Evolutionary conservation across 2,888 invertebrate genomes (phyloP).

Genomic region (Drosophila atripex): DNA sequence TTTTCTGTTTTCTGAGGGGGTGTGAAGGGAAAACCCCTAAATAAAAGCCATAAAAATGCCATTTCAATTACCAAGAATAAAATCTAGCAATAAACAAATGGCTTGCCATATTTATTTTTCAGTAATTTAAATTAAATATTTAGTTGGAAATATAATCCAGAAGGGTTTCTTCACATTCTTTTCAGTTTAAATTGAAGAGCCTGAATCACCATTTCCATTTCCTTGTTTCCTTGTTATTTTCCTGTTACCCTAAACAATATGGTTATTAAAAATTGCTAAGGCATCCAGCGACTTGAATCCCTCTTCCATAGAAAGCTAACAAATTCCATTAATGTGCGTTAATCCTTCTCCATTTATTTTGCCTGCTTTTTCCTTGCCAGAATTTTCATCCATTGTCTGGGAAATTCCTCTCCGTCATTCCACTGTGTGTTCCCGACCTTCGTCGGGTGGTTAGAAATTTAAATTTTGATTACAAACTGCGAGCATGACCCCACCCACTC

Average conservation of each 20-base stretch:
- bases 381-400: slow-evolving; percentile 22
- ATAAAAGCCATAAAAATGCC: neutral
- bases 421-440: slow-evolving; percentile 35
- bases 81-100: neutral
- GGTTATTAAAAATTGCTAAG: slow-evolving; percentile 30
- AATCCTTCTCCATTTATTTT: slow-evolving; percentile 34
- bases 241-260: slow-evolving; percentile 18
- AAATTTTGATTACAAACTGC: slow-evolving; percentile 31
- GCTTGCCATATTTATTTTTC: neutral
- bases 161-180: neutral
- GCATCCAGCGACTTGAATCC: slow-evolving; percentile 23
- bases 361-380: neutral
- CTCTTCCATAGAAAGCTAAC: slow-evolving; percentile 23
- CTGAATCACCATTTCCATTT: neutral
- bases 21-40: neutral
- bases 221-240: neutral
- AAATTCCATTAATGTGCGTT: slow-evolving; percentile 42
- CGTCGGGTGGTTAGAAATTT: slow-evolving; percentile 17
- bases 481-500: slow-evolving; percentile 31
- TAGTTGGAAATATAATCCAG: neutral
- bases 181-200: slow-evolving; percentile 1
- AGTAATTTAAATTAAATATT: neutral
- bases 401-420: slow-evolving; percentile 19
- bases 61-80: neutral
- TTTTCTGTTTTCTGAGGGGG: neutral